Evolutionary conservation across 2,113 vertebrate species (phyloP).

Genomic region (Ornithorhynchus anatinus): DNA sequence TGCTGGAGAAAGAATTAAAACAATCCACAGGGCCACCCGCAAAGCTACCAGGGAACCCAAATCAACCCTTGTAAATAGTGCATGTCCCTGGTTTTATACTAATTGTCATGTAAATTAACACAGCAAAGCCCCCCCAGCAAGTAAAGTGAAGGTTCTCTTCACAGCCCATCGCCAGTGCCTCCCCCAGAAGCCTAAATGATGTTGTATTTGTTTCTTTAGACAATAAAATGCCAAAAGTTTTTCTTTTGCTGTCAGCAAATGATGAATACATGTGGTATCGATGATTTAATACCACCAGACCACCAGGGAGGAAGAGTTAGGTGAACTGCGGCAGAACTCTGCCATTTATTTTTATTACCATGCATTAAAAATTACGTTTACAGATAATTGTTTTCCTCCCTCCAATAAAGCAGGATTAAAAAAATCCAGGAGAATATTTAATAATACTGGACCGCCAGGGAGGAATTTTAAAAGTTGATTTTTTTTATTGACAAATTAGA

Average conservation of each 20-base stretch:
- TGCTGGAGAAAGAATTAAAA: slow-evolving; percentile 47
- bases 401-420: slow-evolving; percentile 78
- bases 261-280: slow-evolving; percentile 81
- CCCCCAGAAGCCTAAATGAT: slow-evolving; percentile 62
- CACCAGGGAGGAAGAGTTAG: slow-evolving; percentile 87
- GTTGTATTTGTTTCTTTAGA: slow-evolving; percentile 68
- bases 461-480: slow-evolving; percentile 73
- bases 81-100: slow-evolving; percentile 45
- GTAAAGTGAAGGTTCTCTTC: slow-evolving; percentile 57
- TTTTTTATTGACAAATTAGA: slow-evolving; percentile 73
- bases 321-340: slow-evolving; percentile 80
- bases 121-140: slow-evolving; percentile 39
- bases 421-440: slow-evolving; percentile 79
- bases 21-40: slow-evolving; percentile 34
- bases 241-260: slow-evolving; percentile 79
- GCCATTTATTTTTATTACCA: slow-evolving; percentile 87
- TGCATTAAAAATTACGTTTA: slow-evolving; percentile 86
- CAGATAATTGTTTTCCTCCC: slow-evolving; percentile 85
- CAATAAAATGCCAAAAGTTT: slow-evolving; percentile 78
- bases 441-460: slow-evolving; percentile 80
- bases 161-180: slow-evolving; percentile 50
- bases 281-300: slow-evolving; percentile 86
- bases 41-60: slow-evolving; percentile 42
- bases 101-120: slow-evolving; percentile 67
- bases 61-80: slow-evolving; percentile 43